These are phyloP conservation scores for Morpho helenor DNA, from an alignment of 2,888 invertebrate genomes.

Conservation along the genomic window DNA sequence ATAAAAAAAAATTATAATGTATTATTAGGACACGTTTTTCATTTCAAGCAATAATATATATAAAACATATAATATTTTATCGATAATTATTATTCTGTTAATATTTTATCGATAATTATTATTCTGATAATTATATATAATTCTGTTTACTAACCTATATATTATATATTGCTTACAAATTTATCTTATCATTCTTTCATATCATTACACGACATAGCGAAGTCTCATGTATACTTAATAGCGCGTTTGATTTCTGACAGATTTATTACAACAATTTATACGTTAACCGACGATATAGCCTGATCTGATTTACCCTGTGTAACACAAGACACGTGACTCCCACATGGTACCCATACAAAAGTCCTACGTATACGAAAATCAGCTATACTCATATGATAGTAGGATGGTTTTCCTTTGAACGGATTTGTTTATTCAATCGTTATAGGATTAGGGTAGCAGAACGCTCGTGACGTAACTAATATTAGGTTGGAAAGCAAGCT, in stretches of 20 bases:
- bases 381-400: constrained; percentile 1
- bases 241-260: constrained; percentile 13
- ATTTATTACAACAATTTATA: constrained; percentile 36
- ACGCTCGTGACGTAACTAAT: constrained; percentile 55
- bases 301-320: constrained; percentile 51
- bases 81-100: no score
- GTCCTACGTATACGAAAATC: constrained; percentile 8
- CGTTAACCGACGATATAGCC: constrained; percentile 30
- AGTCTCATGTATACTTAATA: constrained; percentile 9
- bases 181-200: neutral
- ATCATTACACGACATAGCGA: neutral
- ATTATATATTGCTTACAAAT: neutral
- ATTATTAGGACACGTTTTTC: no score
- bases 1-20: no score
- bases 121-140: no score
- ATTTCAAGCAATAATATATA: no score
- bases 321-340: constrained; percentile 55
- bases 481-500: constrained; percentile 56
- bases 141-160: no score
- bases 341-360: constrained; percentile 42
- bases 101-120: no score
- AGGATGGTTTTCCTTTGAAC: neutral
- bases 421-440: constrained; percentile 1
- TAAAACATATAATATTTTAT: no score
- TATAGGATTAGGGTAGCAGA: neutral